phyloP scores from a whole-genome alignment of 2,888 invertebrate species.

The Athalia circularis region DNA sequence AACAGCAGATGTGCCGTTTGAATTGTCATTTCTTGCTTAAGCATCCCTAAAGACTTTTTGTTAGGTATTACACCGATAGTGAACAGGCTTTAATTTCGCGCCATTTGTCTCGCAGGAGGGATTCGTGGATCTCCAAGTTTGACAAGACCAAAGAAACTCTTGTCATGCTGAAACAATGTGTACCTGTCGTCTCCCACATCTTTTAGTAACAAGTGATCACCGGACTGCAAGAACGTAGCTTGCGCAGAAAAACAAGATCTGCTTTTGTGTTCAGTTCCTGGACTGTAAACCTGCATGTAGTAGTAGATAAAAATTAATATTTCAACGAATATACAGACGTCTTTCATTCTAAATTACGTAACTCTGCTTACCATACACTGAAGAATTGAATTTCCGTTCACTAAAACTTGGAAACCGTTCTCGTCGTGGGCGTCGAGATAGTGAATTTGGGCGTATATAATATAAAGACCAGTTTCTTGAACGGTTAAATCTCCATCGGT shows the following conservation, averaged over 20 bases:
- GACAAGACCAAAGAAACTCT: slow-evolving; percentile 89
- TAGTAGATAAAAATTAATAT: too few relatives aligned
- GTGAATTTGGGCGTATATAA: slow-evolving; percentile 88
- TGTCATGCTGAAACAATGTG: slow-evolving; percentile 83
- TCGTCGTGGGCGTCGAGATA: slow-evolving; percentile 86
- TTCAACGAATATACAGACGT: too few relatives aligned
- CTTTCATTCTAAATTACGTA: too few relatives aligned
- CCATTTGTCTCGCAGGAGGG: slow-evolving; percentile 48
- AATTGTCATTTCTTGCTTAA: slow-evolving; percentile 41
- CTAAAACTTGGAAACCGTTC: slow-evolving; percentile 84
- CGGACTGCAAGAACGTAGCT: slow-evolving; percentile 64
- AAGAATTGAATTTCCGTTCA: slow-evolving; percentile 79
- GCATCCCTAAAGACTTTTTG: background rate
- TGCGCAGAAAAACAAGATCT: slow-evolving; percentile 69
- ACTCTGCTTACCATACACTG: slow-evolving; percentile 78
- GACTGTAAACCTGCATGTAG: slow-evolving; percentile 62
- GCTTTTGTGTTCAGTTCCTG: slow-evolving; percentile 65
- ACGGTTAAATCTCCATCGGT: slow-evolving; percentile 81
- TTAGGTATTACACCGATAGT: background rate
- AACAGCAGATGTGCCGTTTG: slow-evolving; percentile 7
- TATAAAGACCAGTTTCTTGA: slow-evolving; percentile 83
- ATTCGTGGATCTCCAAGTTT: slow-evolving; percentile 78
- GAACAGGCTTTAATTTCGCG: slow-evolving; percentile 52
- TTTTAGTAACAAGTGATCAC: slow-evolving; percentile 82
- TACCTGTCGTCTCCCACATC: slow-evolving; percentile 83